A percentile compares a stretch with the other conserved stretches of the same genome.
phyloP scores from a whole-genome alignment of 2,888 invertebrate species.

The Cephus sareptanus region DNA sequence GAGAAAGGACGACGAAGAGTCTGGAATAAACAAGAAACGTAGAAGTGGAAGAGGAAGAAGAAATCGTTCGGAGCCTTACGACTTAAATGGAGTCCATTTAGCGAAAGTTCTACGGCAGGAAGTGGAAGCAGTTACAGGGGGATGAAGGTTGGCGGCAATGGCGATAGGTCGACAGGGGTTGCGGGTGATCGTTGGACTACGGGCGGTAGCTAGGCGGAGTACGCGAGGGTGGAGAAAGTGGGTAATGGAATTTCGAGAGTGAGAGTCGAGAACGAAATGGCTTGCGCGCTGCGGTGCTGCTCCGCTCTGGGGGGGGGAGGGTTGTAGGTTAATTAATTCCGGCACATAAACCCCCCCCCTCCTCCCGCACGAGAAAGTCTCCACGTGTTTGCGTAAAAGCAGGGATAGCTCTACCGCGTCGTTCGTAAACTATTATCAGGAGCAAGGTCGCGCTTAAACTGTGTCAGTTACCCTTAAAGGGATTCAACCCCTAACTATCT shows the following conservation, averaged over 20 bases:
- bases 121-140: constrained; percentile 25
- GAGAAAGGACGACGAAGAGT: neutral
- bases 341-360: constrained; percentile 49
- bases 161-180: constrained; percentile 32
- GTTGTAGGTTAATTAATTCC: constrained; percentile 62
- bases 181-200: constrained; percentile 13
- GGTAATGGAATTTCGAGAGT: constrained; percentile 59
- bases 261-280: constrained; percentile 57
- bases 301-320: constrained; percentile 24
- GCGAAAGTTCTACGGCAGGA: constrained; percentile 43
- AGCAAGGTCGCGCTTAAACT: constrained; percentile 58
- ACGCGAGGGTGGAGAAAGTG: constrained; percentile 39
- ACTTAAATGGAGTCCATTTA: constrained; percentile 37
- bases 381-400: neutral
- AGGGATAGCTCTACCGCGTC: constrained; percentile 29
- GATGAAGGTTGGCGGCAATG: constrained; percentile 34
- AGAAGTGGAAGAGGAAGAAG: neutral
- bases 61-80: neutral
- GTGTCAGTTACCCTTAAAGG: constrained; percentile 59
- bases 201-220: neutral
- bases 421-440: constrained; percentile 63
- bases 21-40: neutral
- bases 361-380: constrained; percentile 32
- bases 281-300: constrained; percentile 44
- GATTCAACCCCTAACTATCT: constrained; percentile 40